These are phyloP conservation scores for Bembecia ichneumoniformis DNA, from an alignment of 2,888 invertebrate species.

Conservation along the genomic window DNA sequence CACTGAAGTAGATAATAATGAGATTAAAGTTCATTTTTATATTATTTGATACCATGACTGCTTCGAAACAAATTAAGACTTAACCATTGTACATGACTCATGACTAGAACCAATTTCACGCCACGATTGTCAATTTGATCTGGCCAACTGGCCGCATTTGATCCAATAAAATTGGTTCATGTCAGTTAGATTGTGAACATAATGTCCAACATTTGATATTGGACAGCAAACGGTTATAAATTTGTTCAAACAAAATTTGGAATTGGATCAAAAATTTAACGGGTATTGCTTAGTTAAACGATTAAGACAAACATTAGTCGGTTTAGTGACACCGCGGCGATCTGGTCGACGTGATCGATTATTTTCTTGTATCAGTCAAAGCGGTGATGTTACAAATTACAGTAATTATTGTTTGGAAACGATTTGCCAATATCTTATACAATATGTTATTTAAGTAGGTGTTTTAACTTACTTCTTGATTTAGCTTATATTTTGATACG, in stretches of 20 bases:
- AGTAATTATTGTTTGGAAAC: too few species aligned
- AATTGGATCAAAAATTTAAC: too few species aligned
- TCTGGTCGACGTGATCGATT: slow-evolving; percentile 22
- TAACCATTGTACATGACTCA: slow-evolving; percentile 5
- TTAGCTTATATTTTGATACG: too few species aligned
- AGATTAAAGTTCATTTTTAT: too few species aligned
- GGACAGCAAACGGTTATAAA: neutral
- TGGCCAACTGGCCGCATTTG: neutral
- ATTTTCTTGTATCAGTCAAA: slow-evolving; percentile 16
- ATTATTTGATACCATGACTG: slow-evolving; percentile 1
- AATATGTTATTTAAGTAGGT: too few species aligned
- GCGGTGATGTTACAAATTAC: too few species aligned
- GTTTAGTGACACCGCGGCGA: slow-evolving; percentile 10
- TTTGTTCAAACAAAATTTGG: too few species aligned
- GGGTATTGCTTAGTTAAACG: too few species aligned
- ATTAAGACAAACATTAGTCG: too few species aligned
- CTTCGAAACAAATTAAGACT: neutral
- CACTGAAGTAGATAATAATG: too few species aligned
- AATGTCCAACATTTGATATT: slow-evolving; percentile 2
- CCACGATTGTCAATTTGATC: slow-evolving; percentile 12
- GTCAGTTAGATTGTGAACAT: neutral
- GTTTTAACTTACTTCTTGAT: too few species aligned
- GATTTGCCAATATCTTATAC: too few species aligned
- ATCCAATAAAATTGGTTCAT: neutral
- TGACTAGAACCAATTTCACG: slow-evolving; percentile 21